Percentiles rank a stretch among this genome's conserved stretches.
Evolutionary conservation across 2,113 vertebrate species (phyloP).

Genomic region (Passerina amoena): DNA sequence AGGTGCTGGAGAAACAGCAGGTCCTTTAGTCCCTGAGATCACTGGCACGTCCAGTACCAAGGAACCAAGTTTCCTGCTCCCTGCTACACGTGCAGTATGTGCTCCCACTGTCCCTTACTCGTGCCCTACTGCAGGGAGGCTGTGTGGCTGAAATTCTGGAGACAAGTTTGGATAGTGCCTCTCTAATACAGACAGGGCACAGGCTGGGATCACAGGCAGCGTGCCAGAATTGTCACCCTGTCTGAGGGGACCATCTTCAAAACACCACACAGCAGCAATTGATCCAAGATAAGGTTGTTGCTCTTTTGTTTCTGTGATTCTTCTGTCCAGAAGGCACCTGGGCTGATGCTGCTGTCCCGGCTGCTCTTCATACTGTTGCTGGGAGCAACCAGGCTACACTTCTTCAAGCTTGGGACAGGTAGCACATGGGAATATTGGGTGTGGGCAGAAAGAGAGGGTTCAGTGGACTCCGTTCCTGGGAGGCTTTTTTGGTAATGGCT

Average conservation of each 20-base stretch:
- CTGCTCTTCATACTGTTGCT: not conserved
- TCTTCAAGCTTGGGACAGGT: not conserved
- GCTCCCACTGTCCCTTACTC: not conserved
- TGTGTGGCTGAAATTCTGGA: not conserved
- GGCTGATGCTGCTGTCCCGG: not conserved
- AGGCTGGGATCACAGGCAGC: not conserved
- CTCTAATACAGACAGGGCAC: not conserved
- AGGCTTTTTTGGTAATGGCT: not conserved
- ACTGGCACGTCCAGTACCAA: not conserved
- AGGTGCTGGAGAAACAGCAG: not conserved
- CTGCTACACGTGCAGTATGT: fast-evolving
- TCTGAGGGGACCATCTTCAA: not conserved
- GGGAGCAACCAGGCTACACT: not conserved
- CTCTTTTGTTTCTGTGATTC: not conserved
- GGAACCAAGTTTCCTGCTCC: not conserved
- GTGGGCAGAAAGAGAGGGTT: not conserved
- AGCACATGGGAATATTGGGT: not conserved
- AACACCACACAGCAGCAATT: not conserved
- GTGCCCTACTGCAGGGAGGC: not conserved
- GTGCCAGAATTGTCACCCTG: not conserved
- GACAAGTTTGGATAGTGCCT: not conserved
- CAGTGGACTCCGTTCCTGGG: not conserved
- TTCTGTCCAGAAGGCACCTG: not conserved
- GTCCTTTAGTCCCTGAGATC: not conserved
- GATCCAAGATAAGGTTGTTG: not conserved